Evolutionary conservation across 1,140 invertebrate genomes (phyloP), one percentile per base, ranked within the genome.

Genomic region (Aphelinus certus): DNA sequence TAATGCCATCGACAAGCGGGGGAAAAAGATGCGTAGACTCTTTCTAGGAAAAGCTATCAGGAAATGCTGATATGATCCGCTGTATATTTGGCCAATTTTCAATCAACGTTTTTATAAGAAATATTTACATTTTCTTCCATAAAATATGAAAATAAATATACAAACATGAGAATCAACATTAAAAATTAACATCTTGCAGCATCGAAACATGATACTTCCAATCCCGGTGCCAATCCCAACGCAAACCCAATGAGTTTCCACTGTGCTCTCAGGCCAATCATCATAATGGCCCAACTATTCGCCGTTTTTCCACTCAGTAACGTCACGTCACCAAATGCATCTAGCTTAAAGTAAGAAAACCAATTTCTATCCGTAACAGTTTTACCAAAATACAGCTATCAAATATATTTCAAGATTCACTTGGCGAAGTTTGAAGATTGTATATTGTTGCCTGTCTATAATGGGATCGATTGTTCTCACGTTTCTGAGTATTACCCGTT

Each of bases 271-370:
- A 83, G 81, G 47, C 87, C 88, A 0, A 85, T 89, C 42, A 84
- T 89, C 45, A 83, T 84, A 47, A 72, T 89, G 61, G 88, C 88
- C 0, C 87, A 88, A 71, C 88, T 83, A 55, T 89, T 89, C 26
- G 86, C 84, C 60, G 78, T 89, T 58, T 82, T 90, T 72, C 89
- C 89, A 0, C 82, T 90, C 1, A 81, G 81, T 48, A 88, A 88
- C 2, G 76, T 88, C 6, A 83, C 75, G 60, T 82, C 83, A 2
- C 77, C 82, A 1, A 83, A 88, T 47, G 80, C 87, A 0, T 83
- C 84, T 1, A 77, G 84, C 47, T 82, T 89, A 10, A 85, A 82
- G 85, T 88, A 78, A 78, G 26, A 1, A 47, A 69, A 74, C 45
- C 4, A 56, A 62, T 71, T 51, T 48, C 47, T 69, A 70, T 45